Evolutionary conservation across 1,140 invertebrate genomes (phyloP).

Genomic region (Heterodera schachtii): DNA sequence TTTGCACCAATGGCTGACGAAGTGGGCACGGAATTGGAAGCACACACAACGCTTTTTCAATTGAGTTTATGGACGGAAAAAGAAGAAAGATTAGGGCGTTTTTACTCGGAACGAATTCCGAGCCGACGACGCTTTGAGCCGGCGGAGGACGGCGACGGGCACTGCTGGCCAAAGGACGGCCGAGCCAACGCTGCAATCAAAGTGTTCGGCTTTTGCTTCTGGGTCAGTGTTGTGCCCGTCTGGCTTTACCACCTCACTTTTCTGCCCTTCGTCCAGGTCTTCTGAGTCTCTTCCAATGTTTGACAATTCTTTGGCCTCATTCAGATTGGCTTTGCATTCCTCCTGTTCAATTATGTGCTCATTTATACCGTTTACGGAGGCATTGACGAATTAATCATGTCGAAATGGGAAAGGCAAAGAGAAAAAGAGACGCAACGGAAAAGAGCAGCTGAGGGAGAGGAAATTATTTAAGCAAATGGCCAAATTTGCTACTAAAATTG

Average conservation of each 20-base stretch:
- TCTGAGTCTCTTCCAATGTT: background rate
- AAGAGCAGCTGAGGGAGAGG: slow-evolving; percentile 6
- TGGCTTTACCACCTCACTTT: slow-evolving; percentile 61
- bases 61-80: slow-evolving; percentile 56
- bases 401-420: slow-evolving; percentile 36
- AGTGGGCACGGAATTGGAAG: slow-evolving; percentile 39
- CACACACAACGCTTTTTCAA: background rate
- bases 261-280: slow-evolving; percentile 58
- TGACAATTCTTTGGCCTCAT: too few species aligned
- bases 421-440: background rate
- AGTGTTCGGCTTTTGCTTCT: slow-evolving; percentile 60
- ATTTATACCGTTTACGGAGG: slow-evolving; percentile 52
- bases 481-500: background rate
- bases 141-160: slow-evolving; percentile 24
- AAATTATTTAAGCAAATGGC: background rate
- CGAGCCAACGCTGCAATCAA: slow-evolving; percentile 47
- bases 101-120: slow-evolving; percentile 50
- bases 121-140: slow-evolving; percentile 50
- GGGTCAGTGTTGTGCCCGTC: slow-evolving; percentile 54
- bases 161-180: slow-evolving; percentile 40
- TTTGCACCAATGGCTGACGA: slow-evolving; percentile 54
- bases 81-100: slow-evolving; percentile 52
- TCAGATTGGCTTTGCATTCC: slow-evolving; percentile 46
- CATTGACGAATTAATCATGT: slow-evolving; percentile 40
- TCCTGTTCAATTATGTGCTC: slow-evolving; percentile 50